Evolutionary conservation across 2,888 invertebrate species (phyloP), one percentile per base, ranked within the genome.

Genomic region (Macrophya annulata): DNA sequence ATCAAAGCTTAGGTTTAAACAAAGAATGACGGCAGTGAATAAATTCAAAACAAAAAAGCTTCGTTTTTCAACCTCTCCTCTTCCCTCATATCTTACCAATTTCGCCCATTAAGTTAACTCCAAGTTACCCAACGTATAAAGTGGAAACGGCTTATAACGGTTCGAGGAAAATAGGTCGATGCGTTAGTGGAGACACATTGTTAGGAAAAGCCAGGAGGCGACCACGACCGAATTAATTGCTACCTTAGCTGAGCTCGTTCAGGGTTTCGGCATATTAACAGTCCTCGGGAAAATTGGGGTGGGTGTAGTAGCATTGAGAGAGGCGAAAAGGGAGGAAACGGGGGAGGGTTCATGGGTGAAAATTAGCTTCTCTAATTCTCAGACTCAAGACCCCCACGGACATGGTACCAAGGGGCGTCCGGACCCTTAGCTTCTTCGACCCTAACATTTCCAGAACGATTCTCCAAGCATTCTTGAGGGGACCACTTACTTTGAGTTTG

Each of bases 281-380:
- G 83, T 83, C 48, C 68, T 83, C 51, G 40, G 68, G 10, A 31
- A 83, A 83, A 51, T 31, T 31, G 83, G 68, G 68, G 83, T 25
- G 55, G 55, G 15, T 21, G 76, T 9, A 4, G 9, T n/a, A 17
- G 25, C 9, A 45, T n/a, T n/a, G 31, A 74, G 25, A 74, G 74
- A 25, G 45, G 17, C 12, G 25, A 37, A 17, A 43, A 45, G 74
- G 45, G 43, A 51, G 17, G 77, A 37, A n/a, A 31, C 31, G n/a
- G 51, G 55, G 55, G 25, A 48, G 51, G 51, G 55, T 77, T 37
- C 62, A 12, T 31, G 74, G 84, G 86, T 85, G 86, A 86, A 87
- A 87, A 87, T 88, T 87, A 86, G 87, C 86, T 87, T 86, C 85
- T 84, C 86, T 87, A 88, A 88, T 87, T 88, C 84, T 86, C 86